Conservation (phyloP, 2,113 vertebrate genomes). For the Collichthys lucidus region DNA sequence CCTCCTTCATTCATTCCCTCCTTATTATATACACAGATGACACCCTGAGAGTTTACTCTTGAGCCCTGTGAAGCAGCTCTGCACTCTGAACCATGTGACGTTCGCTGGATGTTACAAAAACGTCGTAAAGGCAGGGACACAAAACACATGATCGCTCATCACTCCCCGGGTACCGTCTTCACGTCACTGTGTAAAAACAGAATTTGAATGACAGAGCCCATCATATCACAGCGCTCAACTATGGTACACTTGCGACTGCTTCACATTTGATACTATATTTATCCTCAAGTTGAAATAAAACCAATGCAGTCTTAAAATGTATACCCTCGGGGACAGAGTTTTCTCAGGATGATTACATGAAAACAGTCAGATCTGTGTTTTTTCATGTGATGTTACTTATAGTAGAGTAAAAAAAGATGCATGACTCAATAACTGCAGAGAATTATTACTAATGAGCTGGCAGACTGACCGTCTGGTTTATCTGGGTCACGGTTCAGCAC, state of each 20-base stretch:
- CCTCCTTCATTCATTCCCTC: not conserved
- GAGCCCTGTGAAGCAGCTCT: constrained; percentile 29
- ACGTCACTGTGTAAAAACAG: constrained; percentile 26
- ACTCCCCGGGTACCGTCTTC: not conserved
- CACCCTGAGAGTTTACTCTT: constrained; percentile 9
- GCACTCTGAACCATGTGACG: constrained; percentile 5
- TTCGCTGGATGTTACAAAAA: constrained; percentile 4
- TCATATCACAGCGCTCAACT: constrained; percentile 41
- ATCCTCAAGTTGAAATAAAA: constrained; percentile 65
- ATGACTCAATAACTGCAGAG: not conserved
- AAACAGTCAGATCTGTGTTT: not conserved
- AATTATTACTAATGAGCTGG: not conserved
- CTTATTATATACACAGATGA: constrained; percentile 10
- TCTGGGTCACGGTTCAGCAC: constrained; percentile 97
- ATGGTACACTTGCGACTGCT: constrained; percentile 52
- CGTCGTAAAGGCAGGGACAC: not conserved
- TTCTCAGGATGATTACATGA: not conserved
- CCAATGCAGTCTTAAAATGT: constrained; percentile 23
- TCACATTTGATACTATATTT: constrained; percentile 72
- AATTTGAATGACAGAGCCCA: constrained; percentile 31
- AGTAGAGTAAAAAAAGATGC: not conserved
- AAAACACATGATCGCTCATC: constrained; percentile 23
- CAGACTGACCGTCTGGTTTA: constrained; percentile 91
- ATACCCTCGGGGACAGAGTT: not conserved
- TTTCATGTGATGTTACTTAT: not conserved